Base-by-base conservation (phyloP, 2,797 vertebrate genomes). In the Crocodylus rhombifer region DNA sequence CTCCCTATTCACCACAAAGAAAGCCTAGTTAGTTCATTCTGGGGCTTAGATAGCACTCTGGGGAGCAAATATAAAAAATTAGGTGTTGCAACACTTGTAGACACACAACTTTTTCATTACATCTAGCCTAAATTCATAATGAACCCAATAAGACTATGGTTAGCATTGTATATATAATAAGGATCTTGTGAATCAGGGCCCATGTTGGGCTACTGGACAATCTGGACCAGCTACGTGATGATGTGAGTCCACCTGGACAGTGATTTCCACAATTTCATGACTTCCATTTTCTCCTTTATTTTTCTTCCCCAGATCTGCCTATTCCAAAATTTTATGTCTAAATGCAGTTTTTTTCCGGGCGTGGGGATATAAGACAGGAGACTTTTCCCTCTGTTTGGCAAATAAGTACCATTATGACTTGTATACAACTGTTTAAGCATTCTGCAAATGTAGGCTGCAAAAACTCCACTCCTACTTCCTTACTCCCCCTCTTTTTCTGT, bases 171-270 rank as follows among this genome's bases (percentile, higher is more conserved):
- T 23, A 42, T 71, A 23, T 71, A 14, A 20, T 71, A 71, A 71
- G 25, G 36, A 71, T 23, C 36, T 42, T 42, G 17, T 42, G 67
- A 71, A 23, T 71, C 30, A 71, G 67, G 33, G 21, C 33, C 10
- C 21, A 64, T 76, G 73, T 61, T 81, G 86, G 61, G 33, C 7
- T 11, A 14, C 4, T 5, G 81, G 30, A 3, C 25, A 71, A 84
- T n/a, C 77, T 3, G 42, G 69, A 86, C 71, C 17, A 14, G 69
- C 42, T 33, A 36, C 4, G 12, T 71, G 33, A 23, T 42, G 67
- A 77, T 1, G 0, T 1, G 26, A 80, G 9, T 60, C 56, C 64
- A 21, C 2, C 0, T 61, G 62, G 76, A 85, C 1, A 3, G 2
- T 62, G 17, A 57, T 56, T 79, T 30, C 61, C 82, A 82, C 61